A percentile compares a stretch with the other conserved stretches of the same genome.
Evolutionary conservation across 2,797 vertebrate genomes (phyloP).

Genomic region (Onychomys leucogaster): DNA sequence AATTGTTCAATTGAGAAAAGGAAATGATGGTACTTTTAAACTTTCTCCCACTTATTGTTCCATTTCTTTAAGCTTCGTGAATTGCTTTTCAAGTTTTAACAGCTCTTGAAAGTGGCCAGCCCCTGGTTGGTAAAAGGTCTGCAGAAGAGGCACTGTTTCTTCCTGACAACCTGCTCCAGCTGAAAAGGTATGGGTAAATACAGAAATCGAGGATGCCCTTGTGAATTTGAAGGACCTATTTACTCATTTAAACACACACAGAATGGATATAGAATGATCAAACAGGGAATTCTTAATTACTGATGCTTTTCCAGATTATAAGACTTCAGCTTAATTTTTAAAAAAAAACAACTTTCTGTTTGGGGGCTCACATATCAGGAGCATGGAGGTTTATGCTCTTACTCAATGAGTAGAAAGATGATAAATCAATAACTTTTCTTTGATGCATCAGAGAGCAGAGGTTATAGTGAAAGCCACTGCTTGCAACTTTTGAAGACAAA

Average conservation of each 20-base stretch:
- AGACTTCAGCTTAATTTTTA: background rate
- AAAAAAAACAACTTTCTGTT: background rate
- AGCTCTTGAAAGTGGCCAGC: background rate
- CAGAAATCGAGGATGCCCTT: background rate
- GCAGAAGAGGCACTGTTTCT: background rate
- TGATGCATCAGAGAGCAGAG: background rate
- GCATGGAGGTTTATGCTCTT: background rate
- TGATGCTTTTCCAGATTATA: background rate
- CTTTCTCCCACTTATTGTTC: background rate
- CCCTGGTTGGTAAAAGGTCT: no score
- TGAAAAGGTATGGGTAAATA: background rate
- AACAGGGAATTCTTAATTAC: background rate
- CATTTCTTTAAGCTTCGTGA: background rate
- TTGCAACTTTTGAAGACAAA: background rate
- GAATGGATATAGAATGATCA: background rate
- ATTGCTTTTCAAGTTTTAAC: conserved; percentile 6
- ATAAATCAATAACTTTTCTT: background rate
- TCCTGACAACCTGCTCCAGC: background rate
- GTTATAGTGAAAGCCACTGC: background rate
- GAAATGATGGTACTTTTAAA: background rate
- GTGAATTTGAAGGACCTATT: no score
- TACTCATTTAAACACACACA: background rate
- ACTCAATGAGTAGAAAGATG: background rate
- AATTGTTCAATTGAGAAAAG: background rate
- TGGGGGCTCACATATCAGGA: background rate